A percentile compares a stretch with the other conserved stretches of the same genome.
Evolutionary conservation across 2,888 invertebrate species (phyloP).

Genomic region (Apotomis turbidana): DNA sequence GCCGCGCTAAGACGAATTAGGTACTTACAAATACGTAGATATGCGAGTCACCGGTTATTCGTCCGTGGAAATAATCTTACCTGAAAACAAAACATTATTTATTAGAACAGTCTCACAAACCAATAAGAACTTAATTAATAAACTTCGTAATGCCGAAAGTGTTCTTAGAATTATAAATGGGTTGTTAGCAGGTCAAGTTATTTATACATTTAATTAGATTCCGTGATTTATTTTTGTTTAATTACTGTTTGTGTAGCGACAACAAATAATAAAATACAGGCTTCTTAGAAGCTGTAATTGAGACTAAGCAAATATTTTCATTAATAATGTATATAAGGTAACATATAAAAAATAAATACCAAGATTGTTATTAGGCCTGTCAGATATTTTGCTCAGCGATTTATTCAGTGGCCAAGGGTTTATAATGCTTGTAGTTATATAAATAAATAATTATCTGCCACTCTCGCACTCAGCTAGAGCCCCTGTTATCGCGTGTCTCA

Average conservation of each 20-base stretch:
- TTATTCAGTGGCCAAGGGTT: too few relatives aligned
- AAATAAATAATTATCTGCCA: too few relatives aligned
- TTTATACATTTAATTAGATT: constrained; percentile 27
- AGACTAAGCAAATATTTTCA: too few relatives aligned
- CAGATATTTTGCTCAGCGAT: too few relatives aligned
- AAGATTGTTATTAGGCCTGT: too few relatives aligned
- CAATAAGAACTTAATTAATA: constrained; percentile 37
- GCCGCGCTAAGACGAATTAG: constrained; percentile 48
- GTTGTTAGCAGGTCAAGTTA: constrained; percentile 33
- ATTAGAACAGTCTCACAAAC: constrained; percentile 38
- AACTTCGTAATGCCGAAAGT: constrained; percentile 35
- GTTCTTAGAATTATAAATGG: constrained; percentile 35
- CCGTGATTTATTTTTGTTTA: constrained; percentile 20
- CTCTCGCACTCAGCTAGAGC: too few relatives aligned
- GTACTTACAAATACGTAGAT: constrained; percentile 29
- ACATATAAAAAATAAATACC: too few relatives aligned
- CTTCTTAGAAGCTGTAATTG: too few relatives aligned
- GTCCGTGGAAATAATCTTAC: constrained; percentile 51
- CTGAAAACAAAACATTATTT: constrained; percentile 61
- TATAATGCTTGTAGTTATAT: too few relatives aligned
- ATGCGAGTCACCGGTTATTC: constrained; percentile 5
- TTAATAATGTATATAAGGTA: too few relatives aligned
- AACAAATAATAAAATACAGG: neutral
- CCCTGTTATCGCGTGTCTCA: too few relatives aligned
- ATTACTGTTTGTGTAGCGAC: neutral